Evolutionary conservation across 2,797 vertebrate genomes (phyloP).

Genomic region (Catamblyrhynchus diadema): DNA sequence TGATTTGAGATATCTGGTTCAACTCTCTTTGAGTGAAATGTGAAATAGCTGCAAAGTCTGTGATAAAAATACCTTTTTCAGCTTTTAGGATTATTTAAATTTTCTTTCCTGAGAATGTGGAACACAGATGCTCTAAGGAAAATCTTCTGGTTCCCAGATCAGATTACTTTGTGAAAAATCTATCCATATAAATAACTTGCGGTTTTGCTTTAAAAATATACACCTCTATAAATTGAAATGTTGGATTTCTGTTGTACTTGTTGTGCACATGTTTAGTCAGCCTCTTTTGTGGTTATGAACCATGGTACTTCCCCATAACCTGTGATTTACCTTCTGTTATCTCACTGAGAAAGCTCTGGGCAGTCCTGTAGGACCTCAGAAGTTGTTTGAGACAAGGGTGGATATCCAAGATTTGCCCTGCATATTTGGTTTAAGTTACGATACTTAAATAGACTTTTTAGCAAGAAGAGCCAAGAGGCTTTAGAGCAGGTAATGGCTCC

Average conservation of each 20-base stretch:
- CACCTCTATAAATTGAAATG: not conserved
- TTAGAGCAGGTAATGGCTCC: not conserved
- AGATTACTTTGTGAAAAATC: slow-evolving; percentile 19
- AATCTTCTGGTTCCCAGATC: not conserved
- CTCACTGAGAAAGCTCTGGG: not conserved
- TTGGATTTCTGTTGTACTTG: not conserved
- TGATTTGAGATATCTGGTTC: not conserved
- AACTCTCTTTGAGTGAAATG: slow-evolving; percentile 11
- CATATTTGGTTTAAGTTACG: not conserved
- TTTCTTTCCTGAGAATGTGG: slow-evolving; percentile 32
- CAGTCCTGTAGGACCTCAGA: not conserved
- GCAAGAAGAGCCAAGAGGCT: not conserved
- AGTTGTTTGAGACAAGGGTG: not conserved
- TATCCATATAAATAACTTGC: not conserved
- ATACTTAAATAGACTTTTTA: not conserved
- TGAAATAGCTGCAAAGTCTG: slow-evolving; percentile 12
- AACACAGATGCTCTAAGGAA: slow-evolving; percentile 30
- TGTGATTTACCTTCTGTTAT: not conserved
- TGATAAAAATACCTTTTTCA: slow-evolving; percentile 36
- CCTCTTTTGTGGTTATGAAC: not conserved
- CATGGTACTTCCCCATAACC: not conserved
- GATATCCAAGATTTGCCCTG: not conserved
- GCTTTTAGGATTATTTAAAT: slow-evolving; percentile 17
- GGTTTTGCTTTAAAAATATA: slow-evolving; percentile 17
- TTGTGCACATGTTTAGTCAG: rapidly evolving